Evolutionary conservation across 2,113 vertebrate genomes (phyloP).

Genomic region (Leptodactylus fuscus): DNA sequence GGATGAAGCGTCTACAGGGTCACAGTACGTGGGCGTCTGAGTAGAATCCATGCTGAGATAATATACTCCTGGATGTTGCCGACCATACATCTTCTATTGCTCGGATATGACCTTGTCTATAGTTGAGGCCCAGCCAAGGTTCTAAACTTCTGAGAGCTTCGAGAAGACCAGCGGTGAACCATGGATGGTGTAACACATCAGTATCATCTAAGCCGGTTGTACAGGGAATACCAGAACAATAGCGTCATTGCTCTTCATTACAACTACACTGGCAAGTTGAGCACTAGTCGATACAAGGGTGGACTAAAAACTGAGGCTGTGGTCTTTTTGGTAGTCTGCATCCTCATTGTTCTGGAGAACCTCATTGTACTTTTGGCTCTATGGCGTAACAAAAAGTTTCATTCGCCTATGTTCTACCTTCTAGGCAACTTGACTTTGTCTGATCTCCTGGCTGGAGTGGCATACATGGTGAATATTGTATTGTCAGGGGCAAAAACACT

Average conservation of each 20-base stretch:
- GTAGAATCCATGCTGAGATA: neutral
- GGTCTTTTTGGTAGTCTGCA: slow-evolving; percentile 82
- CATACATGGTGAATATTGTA: slow-evolving; percentile 87
- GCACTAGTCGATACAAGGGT: slow-evolving; percentile 73
- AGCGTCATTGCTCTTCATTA: slow-evolving; percentile 80
- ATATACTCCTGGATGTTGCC: neutral
- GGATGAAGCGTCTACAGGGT: neutral
- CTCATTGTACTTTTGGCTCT: slow-evolving; percentile 83
- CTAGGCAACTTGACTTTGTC: slow-evolving; percentile 89
- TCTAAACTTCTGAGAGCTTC: neutral
- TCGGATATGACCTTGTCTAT: neutral
- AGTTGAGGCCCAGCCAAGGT: neutral
- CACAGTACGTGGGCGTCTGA: neutral
- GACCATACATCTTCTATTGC: neutral
- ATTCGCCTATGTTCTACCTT: slow-evolving; percentile 88
- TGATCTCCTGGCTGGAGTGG: slow-evolving; percentile 85
- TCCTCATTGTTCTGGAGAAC: slow-evolving; percentile 86
- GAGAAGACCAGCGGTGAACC: neutral
- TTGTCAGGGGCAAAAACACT: slow-evolving; percentile 86
- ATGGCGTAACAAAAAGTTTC: slow-evolving; percentile 89
- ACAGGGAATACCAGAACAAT: slow-evolving; percentile 75
- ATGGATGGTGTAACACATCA: slow-evolving; percentile 57
- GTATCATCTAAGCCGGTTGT: slow-evolving; percentile 69
- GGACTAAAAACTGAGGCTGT: slow-evolving; percentile 80
- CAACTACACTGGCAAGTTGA: slow-evolving; percentile 88